These are phyloP conservation scores for Cyrtonyx montezumae DNA, from an alignment of 2,113 vertebrate genomes.

Conservation along the genomic window DNA sequence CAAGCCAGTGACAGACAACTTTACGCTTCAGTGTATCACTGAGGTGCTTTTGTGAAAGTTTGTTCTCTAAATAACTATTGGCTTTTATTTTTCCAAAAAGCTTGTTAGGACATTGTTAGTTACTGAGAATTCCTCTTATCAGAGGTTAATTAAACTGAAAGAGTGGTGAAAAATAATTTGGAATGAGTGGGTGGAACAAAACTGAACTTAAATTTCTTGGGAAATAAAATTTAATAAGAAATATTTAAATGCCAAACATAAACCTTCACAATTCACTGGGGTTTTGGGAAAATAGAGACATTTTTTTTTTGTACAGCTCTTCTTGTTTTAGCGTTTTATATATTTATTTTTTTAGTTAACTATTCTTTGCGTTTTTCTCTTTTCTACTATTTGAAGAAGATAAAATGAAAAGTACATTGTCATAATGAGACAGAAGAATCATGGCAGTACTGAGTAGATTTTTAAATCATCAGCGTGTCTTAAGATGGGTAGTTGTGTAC, in stretches of 20 bases:
- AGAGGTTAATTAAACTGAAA: not conserved
- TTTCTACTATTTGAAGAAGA: not conserved
- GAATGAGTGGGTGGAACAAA: not conserved
- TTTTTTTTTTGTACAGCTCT: not conserved
- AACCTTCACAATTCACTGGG: not conserved
- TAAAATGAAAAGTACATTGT: not conserved
- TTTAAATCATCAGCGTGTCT: not conserved
- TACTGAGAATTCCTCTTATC: not conserved
- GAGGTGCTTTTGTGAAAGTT: not conserved
- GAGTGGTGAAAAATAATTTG: not conserved
- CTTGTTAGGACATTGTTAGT: not conserved
- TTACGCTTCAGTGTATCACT: not conserved
- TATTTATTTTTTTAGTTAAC: not conserved
- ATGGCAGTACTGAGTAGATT: not conserved
- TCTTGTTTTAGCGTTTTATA: not conserved
- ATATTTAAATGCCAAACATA: not conserved
- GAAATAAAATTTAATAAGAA: not conserved
- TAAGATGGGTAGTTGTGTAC: conserved; percentile 3
- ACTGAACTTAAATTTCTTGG: not conserved
- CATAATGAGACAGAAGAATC: not conserved
- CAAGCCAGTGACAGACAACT: not conserved
- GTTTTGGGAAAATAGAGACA: not conserved
- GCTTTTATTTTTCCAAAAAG: not conserved
- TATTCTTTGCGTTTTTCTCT: not conserved
- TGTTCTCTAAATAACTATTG: not conserved